Base-by-base conservation (phyloP, 2,888 invertebrate genomes). In the Xylocampa areola region DNA sequence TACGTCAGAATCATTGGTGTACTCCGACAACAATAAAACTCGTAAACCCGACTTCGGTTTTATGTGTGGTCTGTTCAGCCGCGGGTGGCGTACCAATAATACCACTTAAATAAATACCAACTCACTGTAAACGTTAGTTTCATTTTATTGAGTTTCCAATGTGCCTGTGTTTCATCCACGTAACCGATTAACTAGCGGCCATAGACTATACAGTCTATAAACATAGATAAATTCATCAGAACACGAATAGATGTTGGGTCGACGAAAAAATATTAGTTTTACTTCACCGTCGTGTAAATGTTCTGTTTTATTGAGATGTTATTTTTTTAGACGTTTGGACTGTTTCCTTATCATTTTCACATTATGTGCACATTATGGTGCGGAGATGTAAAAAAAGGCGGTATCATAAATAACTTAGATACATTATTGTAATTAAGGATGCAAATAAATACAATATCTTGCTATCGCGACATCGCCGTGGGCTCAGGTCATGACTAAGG, bases 171-270 rank as follows among this genome's bases (percentile, higher is more conserved):
- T 91, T 85, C 87, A 90, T 89, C 86, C 88, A 79, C 73, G 78
- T 81, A 68, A 76, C 79, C 81, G 84, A 87, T 88, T 87, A 88
- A 88, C 85, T 68, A 68, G 76, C 77, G n/a, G n/a, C n/a, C n/a
- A n/a, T n/a, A n/a, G 36, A 78, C 76, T 36, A 43, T 89, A 90
- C 89, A 90, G 35, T 77, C 76, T 49, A 48, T 88, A 90, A 90
- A 91, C 90, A 89, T 78, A 90, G 90, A 91, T 91, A 91, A 91
- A 91, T 91, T 91, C 87, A 89, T 91, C 90, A 91, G 82, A 80
- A 79, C 82, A 36, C 49, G 77, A 82, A 83, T 81, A 82, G 75
- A 77, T 59, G 51, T 61, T 44, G 59, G 60, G 75, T 66, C 68
- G 50, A 63, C 45, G 44, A 64, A 60, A 73, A 78, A 81, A 76